phyloP scores from a whole-genome alignment of 2,888 invertebrate species.

The Pollenia labialis region DNA sequence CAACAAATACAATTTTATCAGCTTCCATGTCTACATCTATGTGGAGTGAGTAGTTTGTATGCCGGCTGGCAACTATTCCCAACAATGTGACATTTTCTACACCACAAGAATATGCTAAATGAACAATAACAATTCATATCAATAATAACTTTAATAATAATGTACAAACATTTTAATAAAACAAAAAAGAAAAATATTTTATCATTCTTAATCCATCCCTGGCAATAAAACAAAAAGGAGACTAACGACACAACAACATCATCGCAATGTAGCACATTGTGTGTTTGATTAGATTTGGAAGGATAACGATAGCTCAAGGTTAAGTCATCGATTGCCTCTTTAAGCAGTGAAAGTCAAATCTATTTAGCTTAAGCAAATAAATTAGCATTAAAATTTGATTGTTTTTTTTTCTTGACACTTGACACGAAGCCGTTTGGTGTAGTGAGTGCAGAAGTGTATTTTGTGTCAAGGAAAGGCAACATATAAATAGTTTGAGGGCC shows the following conservation, averaged over 20 bases:
- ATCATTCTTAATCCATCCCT: constrained; percentile 43
- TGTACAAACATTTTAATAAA: constrained; percentile 22
- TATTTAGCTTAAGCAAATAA: too few species aligned
- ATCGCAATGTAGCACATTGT: not conserved
- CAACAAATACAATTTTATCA: not conserved
- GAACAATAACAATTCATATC: constrained; percentile 42
- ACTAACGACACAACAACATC: not conserved
- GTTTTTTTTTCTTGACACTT: too few species aligned
- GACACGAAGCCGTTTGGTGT: too few species aligned
- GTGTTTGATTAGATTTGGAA: too few species aligned
- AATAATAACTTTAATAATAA: not conserved
- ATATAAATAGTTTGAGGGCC: too few species aligned
- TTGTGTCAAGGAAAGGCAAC: too few species aligned
- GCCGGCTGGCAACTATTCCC: constrained; percentile 20
- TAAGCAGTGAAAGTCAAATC: too few species aligned
- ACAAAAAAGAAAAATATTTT: constrained; percentile 56
- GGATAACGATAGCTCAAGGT: too few species aligned
- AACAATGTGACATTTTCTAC: constrained; percentile 51
- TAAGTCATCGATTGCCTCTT: too few species aligned
- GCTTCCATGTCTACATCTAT: not conserved
- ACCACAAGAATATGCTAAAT: constrained; percentile 39
- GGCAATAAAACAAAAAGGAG: constrained; percentile 40
- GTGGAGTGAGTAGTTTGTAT: not conserved
- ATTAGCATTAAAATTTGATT: too few species aligned
- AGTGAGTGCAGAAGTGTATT: too few species aligned